Conservation (phyloP, 2,888 invertebrate genomes). For the Xestia sexstrigata region DNA sequence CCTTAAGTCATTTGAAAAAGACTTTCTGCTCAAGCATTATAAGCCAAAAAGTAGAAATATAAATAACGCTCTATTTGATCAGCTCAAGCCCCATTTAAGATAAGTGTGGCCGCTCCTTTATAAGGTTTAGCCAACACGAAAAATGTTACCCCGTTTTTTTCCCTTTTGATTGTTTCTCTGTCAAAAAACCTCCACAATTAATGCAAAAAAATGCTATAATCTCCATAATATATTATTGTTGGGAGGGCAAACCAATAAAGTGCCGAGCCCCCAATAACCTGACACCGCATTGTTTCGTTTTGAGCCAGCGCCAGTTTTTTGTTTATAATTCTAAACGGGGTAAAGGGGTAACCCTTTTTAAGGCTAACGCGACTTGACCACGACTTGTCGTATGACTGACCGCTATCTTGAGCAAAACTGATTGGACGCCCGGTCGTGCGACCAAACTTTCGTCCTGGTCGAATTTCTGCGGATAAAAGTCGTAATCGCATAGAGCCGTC, state of each 20-base stretch:
- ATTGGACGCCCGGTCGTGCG: not conserved
- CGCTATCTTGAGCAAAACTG: not conserved
- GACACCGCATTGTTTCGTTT: conserved; percentile 58
- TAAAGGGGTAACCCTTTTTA: conserved; percentile 2
- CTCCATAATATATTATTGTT: conserved; percentile 18
- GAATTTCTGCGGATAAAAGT: not conserved
- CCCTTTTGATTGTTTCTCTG: not conserved
- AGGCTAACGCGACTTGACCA: not conserved
- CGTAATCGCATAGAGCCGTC: not conserved
- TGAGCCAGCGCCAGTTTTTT: conserved; percentile 31
- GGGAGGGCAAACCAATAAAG: conserved; percentile 35
- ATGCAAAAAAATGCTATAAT: conserved; percentile 35
- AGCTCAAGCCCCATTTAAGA: not conserved
- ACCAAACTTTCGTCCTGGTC: not conserved
- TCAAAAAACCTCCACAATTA: conserved; percentile 21
- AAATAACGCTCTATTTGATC: not conserved
- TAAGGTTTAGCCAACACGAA: not conserved
- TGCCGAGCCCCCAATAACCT: conserved; percentile 12
- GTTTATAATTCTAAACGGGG: conserved; percentile 24
- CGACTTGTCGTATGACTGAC: not conserved
- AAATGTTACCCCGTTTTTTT: not conserved
- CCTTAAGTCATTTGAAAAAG: not conserved
- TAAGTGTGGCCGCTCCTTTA: not conserved
- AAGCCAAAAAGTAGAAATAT: not conserved
- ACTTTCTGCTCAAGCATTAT: not conserved